Percentiles rank a stretch among this genome's conserved stretches.
These are phyloP conservation scores for Archips crataeganus DNA, from an alignment of 2,888 invertebrate species.

Conservation along the genomic window DNA sequence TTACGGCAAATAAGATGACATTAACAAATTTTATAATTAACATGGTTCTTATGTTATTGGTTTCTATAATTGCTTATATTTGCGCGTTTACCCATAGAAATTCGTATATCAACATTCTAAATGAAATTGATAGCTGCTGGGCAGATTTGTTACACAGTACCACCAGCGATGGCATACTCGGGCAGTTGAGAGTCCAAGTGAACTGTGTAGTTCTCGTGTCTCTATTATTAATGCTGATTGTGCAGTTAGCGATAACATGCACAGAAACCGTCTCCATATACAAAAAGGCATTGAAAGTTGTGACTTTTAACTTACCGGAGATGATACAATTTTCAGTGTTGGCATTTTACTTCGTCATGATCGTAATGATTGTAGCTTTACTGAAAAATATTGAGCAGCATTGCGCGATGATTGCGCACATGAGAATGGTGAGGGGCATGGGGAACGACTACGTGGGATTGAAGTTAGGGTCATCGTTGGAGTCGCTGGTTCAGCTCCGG, in stretches of 20 bases:
- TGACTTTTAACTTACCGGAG: constrained; percentile 28
- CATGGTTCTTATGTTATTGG: background rate
- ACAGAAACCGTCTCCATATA: background rate
- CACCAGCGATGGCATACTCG: constrained; percentile 14
- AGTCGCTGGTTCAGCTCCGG: constrained; percentile 10
- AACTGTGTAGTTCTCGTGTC: constrained; percentile 30
- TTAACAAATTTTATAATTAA: constrained; percentile 18
- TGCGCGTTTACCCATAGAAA: constrained; percentile 16
- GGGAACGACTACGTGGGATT: background rate
- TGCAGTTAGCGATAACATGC: constrained; percentile 4
- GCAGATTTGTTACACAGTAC: constrained; percentile 12
- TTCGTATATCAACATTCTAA: constrained; percentile 24
- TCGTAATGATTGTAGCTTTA: constrained; percentile 26
- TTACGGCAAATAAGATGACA: constrained; percentile 1
- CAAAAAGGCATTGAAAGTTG: constrained; percentile 15
- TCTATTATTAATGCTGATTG: constrained; percentile 6
- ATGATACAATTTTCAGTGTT: constrained; percentile 19
- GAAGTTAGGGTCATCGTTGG: background rate
- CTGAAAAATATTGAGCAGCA: constrained; percentile 23
- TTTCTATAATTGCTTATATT: background rate
- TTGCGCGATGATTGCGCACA: constrained; percentile 10
- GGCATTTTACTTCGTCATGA: constrained; percentile 19
- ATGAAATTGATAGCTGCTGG: constrained; percentile 23
- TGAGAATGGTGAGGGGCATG: constrained; percentile 3
- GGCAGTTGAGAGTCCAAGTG: constrained; percentile 15